phyloP scores from a whole-genome alignment of 2,113 vertebrate genomes.

The Vidua chalybeata region DNA sequence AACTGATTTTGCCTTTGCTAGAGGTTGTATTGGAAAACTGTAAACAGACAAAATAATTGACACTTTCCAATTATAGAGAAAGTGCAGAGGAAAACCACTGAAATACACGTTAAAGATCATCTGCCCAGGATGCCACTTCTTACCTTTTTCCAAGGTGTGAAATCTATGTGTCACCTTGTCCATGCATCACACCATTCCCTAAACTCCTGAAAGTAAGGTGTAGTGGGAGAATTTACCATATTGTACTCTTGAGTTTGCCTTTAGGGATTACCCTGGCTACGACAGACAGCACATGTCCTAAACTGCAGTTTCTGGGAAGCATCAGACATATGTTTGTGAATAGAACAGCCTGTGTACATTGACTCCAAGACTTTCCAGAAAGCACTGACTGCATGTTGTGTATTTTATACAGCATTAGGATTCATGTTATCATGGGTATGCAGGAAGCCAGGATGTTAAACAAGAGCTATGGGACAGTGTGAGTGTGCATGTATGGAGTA shows the following conservation, averaged over 20 bases:
- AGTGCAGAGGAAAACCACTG: not conserved
- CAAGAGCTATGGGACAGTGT: not conserved
- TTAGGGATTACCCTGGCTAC: not conserved
- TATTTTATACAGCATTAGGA: not conserved
- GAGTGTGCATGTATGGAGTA: not conserved
- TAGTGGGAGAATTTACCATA: not conserved
- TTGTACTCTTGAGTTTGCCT: not conserved
- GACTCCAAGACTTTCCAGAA: not conserved
- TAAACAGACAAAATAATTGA: not conserved
- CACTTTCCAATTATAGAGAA: not conserved
- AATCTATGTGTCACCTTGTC: not conserved
- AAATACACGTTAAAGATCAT: not conserved
- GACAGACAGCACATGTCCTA: not conserved
- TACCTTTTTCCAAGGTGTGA: not conserved
- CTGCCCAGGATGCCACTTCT: not conserved
- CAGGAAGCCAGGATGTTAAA: not conserved
- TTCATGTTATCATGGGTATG: not conserved
- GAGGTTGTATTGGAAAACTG: not conserved
- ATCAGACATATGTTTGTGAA: not conserved
- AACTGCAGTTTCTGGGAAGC: not conserved
- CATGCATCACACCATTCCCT: not conserved
- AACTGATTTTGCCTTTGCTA: not conserved
- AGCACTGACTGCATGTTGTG: not conserved
- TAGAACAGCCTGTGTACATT: not conserved
- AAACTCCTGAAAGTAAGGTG: not conserved